Conservation (phyloP, 2,797 vertebrate species). For the Xenops minutus region DNA sequence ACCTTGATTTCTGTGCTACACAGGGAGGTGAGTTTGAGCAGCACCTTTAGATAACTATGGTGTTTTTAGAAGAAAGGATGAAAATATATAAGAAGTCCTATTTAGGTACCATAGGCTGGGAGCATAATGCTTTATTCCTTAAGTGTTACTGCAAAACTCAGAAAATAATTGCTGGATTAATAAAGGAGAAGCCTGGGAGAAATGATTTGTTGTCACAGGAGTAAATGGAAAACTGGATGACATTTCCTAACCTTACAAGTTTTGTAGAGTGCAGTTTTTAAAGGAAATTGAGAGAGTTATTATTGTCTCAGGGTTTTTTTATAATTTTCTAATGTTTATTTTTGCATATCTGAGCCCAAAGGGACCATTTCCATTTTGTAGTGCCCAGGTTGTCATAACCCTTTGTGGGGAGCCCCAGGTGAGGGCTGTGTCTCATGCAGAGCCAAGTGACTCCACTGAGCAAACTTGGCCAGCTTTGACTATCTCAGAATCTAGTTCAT, state of each 20-base stretch:
- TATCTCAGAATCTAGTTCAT: neutral
- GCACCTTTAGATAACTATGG: neutral
- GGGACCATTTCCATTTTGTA: neutral
- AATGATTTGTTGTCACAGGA: neutral
- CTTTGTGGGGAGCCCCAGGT: neutral
- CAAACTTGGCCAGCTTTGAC: neutral
- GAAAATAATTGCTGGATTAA: neutral
- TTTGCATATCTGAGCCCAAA: neutral
- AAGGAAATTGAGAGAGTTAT: neutral
- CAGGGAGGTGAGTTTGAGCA: slow-evolving; percentile 43
- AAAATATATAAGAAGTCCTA: neutral
- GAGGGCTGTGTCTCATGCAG: neutral
- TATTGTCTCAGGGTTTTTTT: neutral
- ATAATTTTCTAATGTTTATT: neutral
- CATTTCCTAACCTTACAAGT: neutral
- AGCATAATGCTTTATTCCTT: neutral
- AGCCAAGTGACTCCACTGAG: neutral
- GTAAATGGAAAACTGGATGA: neutral
- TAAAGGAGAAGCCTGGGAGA: neutral
- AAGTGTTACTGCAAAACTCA: neutral
- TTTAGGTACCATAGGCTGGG: neutral
- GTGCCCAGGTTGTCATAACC: neutral
- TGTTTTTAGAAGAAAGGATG: neutral
- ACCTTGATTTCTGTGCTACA: neutral
- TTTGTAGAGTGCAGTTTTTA: slow-evolving; percentile 29